These are phyloP conservation scores for Odocoileus hemionus DNA, from an alignment of 2,113 vertebrate species.

Conservation along the genomic window DNA sequence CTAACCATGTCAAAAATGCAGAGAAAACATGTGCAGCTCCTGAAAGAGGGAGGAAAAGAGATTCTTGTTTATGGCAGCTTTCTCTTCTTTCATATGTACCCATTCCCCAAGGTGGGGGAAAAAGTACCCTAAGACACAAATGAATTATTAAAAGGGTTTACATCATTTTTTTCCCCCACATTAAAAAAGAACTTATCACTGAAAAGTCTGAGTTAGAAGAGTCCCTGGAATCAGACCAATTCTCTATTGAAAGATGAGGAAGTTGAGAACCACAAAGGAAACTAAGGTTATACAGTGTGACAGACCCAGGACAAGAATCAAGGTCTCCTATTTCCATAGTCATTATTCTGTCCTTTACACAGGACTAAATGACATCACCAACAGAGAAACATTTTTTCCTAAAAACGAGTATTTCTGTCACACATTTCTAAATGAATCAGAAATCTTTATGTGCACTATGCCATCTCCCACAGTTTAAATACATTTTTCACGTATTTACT, in stretches of 20 bases:
- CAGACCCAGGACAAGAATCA: background rate
- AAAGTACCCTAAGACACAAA: background rate
- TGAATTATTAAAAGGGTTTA: background rate
- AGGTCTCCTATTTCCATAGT: background rate
- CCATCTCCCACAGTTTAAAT: slow-evolving; percentile 3
- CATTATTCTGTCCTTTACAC: background rate
- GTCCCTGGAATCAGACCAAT: background rate
- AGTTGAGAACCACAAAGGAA: background rate
- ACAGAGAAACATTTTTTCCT: background rate
- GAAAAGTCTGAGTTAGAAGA: background rate
- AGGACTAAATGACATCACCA: background rate
- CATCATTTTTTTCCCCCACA: background rate
- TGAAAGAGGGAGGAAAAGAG: background rate
- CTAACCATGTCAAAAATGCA: background rate
- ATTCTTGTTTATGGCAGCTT: background rate
- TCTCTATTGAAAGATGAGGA: background rate
- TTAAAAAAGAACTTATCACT: background rate
- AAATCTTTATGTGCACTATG: background rate
- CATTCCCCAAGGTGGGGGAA: background rate
- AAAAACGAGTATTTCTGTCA: background rate
- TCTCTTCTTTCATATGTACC: background rate
- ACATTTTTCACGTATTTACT: background rate
- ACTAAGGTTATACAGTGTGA: background rate
- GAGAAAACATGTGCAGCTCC: background rate
- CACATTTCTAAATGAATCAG: background rate